Base-by-base conservation (phyloP, 2,113 vertebrate species). In the Poeciliopsis prolifica region DNA sequence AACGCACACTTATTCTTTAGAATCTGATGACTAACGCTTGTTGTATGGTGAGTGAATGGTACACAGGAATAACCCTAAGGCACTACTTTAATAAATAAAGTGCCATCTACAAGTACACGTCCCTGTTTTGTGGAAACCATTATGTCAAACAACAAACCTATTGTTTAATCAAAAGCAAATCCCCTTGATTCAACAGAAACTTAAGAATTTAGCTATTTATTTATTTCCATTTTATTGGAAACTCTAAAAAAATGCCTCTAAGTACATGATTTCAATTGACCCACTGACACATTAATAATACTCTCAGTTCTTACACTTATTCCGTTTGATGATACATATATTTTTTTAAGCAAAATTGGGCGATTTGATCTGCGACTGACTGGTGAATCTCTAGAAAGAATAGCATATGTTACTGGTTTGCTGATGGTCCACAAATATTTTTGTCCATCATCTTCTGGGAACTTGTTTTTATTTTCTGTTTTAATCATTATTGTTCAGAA, bases 361-460 rank as follows among this genome's bases (percentile, higher is more conserved):
- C 5, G 44, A 48, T 48, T 5, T 48, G 44, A 19, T 19, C 44
- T 48, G 44, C 5, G 5, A 4, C 51, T n/a, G 22, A 58, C 22
- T 58, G 19, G 51, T n/a, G 51, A 22, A 58, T 58, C 51, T 58
- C 24, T n/a, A n/a, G 51, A n/a, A n/a, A 58, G 10, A 58, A 24
- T 10, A 54, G 22, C 17, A 22, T 8, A 58, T 17, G 44, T 17
- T 48, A 48, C 44, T 48, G 44, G 44, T 22, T 58, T n/a, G 51
- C 8, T 58, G 24, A 58, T 9, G 64, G 35, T 70, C 44, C 26
- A 30, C 26, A 65, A 66, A 79, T 65, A 65, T 77, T 81, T 81
- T 51, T 15, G 7, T 3, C 48, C n/a, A 31, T 17, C 15, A 28
- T 48, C 19, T 4, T 28, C 40, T 28, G 19, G 17, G 6, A 26